phyloP scores from a whole-genome alignment of 2,888 invertebrate genomes.

The Oxystoma pomonae region DNA sequence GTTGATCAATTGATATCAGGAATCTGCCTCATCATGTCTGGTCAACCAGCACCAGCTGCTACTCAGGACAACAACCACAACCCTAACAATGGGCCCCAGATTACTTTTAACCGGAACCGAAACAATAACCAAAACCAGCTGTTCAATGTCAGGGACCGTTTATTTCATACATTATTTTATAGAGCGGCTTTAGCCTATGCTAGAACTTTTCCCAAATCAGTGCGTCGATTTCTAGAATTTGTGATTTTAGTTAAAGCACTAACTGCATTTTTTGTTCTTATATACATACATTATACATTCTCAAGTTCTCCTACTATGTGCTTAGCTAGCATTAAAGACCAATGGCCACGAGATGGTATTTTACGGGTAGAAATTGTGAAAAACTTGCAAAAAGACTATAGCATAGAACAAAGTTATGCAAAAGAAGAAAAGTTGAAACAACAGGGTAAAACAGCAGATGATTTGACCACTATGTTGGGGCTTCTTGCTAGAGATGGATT shows the following conservation, averaged over 20 bases:
- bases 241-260: conserved; percentile 76
- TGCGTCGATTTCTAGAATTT: conserved; percentile 80
- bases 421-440: conserved; percentile 72
- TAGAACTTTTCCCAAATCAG: conserved; percentile 78
- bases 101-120: conserved; percentile 53
- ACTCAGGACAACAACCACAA: conserved; percentile 43
- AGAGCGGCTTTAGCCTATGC: conserved; percentile 90
- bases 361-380: conserved; percentile 83
- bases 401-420: conserved; percentile 77
- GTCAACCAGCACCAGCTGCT: conserved; percentile 23
- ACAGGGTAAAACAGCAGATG: conserved; percentile 57
- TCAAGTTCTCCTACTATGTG: conserved; percentile 91
- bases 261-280: conserved; percentile 81
- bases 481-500: conserved; percentile 65
- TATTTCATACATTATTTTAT: conserved; percentile 94
- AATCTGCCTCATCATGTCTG: conserved; percentile 10
- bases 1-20: neutral
- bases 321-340: conserved; percentile 78
- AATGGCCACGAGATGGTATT: conserved; percentile 95
- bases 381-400: conserved; percentile 68
- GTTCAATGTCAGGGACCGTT: conserved; percentile 81
- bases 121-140: conserved; percentile 69
- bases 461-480: conserved; percentile 58
- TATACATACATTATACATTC: conserved; percentile 94
- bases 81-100: conserved; percentile 53